A percentile compares a stretch with the other conserved stretches of the same genome.
phyloP scores from a whole-genome alignment of 2,113 vertebrate species.

The Platysternon megacephalum region DNA sequence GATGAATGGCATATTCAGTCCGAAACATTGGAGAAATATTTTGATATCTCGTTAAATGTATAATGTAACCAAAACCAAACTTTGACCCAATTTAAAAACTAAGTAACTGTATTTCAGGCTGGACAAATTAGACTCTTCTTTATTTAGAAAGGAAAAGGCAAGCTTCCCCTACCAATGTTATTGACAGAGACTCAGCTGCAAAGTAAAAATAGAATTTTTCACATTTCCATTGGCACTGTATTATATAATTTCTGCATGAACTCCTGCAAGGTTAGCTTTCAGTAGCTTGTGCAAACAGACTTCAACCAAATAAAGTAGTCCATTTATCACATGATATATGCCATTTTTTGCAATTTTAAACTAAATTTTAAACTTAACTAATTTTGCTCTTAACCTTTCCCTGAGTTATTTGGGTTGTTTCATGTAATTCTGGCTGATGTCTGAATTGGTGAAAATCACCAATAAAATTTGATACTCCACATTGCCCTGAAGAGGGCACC shows the following conservation, averaged over 20 bases:
- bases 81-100: neutral
- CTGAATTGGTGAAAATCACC: neutral
- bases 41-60: neutral
- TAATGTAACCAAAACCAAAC: neutral
- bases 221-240: neutral
- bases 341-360: neutral
- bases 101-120: neutral
- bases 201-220: neutral
- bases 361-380: neutral
- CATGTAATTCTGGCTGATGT: neutral
- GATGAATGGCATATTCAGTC: fast-evolving
- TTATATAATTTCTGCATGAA: neutral
- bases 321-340: neutral
- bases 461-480: neutral
- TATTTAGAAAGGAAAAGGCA: neutral
- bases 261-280: neutral
- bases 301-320: neutral
- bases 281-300: neutral
- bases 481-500: constrained; percentile 72
- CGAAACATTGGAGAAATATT: neutral
- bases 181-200: neutral
- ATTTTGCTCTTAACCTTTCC: neutral
- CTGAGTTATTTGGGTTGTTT: neutral
- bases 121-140: neutral
- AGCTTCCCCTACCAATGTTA: neutral